phyloP scores from a whole-genome alignment of 2,113 vertebrate species.

The Pipra filicauda region DNA sequence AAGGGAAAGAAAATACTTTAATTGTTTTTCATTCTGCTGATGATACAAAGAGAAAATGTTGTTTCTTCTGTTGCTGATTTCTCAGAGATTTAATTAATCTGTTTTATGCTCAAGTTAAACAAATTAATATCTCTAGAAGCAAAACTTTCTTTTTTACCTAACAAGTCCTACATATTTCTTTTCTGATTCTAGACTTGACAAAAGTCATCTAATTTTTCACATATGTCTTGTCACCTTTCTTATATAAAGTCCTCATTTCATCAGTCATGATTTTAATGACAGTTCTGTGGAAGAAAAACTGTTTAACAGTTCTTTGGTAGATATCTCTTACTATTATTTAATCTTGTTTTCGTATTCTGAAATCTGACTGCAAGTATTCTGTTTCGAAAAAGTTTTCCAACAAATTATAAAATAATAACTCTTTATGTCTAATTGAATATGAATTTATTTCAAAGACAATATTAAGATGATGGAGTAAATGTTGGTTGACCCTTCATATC shows the following conservation, averaged over 20 bases:
- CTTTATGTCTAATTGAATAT: neutral
- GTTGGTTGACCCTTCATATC: neutral
- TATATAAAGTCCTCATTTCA: neutral
- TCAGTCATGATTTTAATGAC: neutral
- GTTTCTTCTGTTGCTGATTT: neutral
- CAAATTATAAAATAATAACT: neutral
- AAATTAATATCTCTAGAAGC: neutral
- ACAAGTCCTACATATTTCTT: neutral
- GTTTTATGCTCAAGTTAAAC: neutral
- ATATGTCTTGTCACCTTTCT: neutral
- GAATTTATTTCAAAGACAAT: neutral
- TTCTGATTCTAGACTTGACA: neutral
- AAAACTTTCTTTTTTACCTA: neutral
- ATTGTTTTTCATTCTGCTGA: neutral
- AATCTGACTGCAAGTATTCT: neutral
- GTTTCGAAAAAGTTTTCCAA: neutral
- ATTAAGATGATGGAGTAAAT: neutral
- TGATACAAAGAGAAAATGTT: neutral
- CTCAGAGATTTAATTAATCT: neutral
- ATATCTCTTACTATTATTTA: neutral
- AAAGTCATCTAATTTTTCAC: neutral
- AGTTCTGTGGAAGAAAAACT: neutral
- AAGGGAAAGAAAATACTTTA: neutral
- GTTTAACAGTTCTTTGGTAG: neutral
- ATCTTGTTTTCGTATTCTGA: neutral